Evolutionary conservation across 2,888 invertebrate genomes (phyloP).

Genomic region (Dromius quadrimaculatus): DNA sequence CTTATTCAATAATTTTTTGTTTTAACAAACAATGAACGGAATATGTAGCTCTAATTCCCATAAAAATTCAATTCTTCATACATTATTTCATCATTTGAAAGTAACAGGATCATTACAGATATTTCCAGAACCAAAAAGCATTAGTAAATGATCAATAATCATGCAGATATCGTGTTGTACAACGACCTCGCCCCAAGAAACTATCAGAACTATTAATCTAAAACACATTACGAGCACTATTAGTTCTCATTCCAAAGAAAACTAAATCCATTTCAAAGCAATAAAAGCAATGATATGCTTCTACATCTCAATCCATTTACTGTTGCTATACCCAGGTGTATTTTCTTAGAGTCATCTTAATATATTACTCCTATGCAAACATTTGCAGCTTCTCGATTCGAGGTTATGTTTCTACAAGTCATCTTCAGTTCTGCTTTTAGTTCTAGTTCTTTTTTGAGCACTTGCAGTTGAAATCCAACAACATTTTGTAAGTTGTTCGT

Average conservation of each 20-base stretch:
- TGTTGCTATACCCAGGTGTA: slow-evolving; percentile 29
- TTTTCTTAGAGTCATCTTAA: slow-evolving; percentile 22
- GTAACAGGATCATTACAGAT: too few relatives aligned
- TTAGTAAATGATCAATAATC: too few relatives aligned
- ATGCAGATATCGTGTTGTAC: too few relatives aligned
- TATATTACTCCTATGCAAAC: slow-evolving; percentile 18
- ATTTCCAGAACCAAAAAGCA: too few relatives aligned
- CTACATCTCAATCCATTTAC: not conserved
- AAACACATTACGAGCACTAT: not conserved
- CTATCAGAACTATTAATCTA: not conserved
- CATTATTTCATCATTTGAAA: too few relatives aligned
- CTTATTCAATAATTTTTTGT: too few relatives aligned
- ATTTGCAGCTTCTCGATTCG: slow-evolving; percentile 1
- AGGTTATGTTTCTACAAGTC: slow-evolving; percentile 17
- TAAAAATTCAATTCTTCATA: too few relatives aligned
- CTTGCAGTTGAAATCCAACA: slow-evolving; percentile 36
- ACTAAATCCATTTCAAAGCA: slow-evolving; percentile 8
- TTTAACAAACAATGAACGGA: too few relatives aligned
- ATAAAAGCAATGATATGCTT: slow-evolving; percentile 19
- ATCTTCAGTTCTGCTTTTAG: not conserved
- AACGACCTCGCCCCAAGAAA: not conserved
- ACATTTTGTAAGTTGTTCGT: slow-evolving; percentile 11
- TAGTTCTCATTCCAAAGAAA: slow-evolving; percentile 11
- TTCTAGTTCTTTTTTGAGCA: slow-evolving; percentile 9
- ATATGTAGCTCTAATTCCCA: too few relatives aligned